Evolutionary conservation across 1,140 invertebrate genomes (phyloP).

Genomic region (Danaus plexippus): DNA sequence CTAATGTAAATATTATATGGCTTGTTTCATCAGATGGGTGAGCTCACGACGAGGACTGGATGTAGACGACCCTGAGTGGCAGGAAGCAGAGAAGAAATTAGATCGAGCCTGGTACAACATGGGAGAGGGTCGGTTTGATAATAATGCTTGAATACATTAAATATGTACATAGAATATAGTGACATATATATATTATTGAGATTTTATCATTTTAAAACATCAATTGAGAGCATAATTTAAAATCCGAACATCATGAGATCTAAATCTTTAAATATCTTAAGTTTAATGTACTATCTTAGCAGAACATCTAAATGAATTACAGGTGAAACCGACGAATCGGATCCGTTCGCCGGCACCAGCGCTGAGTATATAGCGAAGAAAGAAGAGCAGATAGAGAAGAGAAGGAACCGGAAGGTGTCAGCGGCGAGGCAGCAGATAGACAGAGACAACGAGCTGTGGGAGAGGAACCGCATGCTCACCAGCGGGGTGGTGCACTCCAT

Average conservation of each 20-base stretch:
- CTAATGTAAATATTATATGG: no score
- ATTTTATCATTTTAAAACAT: no score
- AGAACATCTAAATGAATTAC: constrained; percentile 2
- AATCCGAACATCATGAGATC: no score
- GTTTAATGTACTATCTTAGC: not conserved
- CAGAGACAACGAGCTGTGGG: constrained; percentile 99
- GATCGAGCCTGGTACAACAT: constrained; percentile 98
- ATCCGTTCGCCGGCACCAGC: constrained; percentile 92
- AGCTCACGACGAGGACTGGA: constrained; percentile 55
- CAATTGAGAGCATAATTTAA: no score
- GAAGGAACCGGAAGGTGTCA: constrained; percentile 91
- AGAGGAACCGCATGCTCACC: constrained; percentile 97
- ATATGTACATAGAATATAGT: no score
- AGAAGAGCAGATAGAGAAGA: constrained; percentile 92
- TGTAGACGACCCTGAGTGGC: constrained; percentile 87
- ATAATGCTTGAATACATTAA: not conserved
- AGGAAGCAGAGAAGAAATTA: constrained; percentile 92
- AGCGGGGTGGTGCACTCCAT: constrained; percentile 94
- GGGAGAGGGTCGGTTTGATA: constrained; percentile 79
- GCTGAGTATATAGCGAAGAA: constrained; percentile 93
- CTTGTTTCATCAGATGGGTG: constrained; percentile 36
- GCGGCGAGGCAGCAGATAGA: constrained; percentile 96
- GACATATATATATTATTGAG: no score
- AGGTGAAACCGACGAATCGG: constrained; percentile 91
- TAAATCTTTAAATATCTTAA: no score